Percentiles rank a stretch among this genome's conserved stretches.
Evolutionary conservation across 1,140 invertebrate genomes (phyloP).

Genomic region (Stegodyphus dumicola): DNA sequence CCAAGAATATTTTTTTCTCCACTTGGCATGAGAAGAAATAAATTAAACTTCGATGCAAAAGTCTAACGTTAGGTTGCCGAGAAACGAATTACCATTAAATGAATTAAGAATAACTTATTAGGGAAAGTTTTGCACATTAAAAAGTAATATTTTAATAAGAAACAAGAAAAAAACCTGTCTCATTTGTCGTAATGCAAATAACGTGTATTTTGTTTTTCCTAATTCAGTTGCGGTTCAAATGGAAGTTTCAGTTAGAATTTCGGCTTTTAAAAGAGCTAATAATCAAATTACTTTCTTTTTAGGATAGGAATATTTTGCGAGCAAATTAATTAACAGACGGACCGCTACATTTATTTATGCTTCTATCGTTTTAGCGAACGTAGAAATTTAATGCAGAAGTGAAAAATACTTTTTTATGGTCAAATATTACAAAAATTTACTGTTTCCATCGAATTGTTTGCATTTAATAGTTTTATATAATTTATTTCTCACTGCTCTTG

Average conservation of each 20-base stretch:
- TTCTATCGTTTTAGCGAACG: not conserved
- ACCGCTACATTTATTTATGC: not conserved
- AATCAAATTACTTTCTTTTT: conserved; percentile 24
- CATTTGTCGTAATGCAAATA: too few species aligned
- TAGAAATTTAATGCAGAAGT: too few species aligned
- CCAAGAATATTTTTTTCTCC: too few species aligned
- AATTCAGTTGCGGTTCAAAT: not conserved
- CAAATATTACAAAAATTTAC: too few species aligned
- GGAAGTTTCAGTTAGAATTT: not conserved
- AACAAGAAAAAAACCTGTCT: not conserved
- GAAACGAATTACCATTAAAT: conserved; percentile 19
- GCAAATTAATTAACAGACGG: conserved; percentile 29
- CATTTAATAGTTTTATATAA: too few species aligned
- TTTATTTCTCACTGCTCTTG: too few species aligned
- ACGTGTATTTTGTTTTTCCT: not conserved
- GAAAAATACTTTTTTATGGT: too few species aligned
- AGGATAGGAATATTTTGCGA: not conserved
- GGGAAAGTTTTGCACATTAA: conserved; percentile 5
- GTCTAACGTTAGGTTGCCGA: not conserved
- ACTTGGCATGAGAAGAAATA: too few species aligned
- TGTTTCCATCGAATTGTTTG: too few species aligned
- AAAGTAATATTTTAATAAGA: conserved; percentile 12
- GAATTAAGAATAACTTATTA: conserved; percentile 8
- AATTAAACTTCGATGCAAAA: too few species aligned
- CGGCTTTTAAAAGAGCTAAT: not conserved